These are phyloP conservation scores for Nycteola revayana DNA, from an alignment of 2,888 invertebrate genomes.

Conservation along the genomic window DNA sequence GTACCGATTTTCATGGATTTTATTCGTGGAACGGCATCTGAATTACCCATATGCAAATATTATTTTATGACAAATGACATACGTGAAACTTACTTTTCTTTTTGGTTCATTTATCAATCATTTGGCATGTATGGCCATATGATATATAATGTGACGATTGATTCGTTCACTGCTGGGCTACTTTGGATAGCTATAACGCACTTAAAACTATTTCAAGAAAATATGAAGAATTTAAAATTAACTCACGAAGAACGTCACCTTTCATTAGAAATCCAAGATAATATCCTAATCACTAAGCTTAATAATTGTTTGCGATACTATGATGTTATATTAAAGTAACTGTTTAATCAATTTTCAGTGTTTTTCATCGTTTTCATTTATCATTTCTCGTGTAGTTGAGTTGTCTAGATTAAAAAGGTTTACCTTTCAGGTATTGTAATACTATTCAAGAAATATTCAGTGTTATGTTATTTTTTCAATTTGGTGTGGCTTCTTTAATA, in stretches of 20 bases:
- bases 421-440: conserved; percentile 55
- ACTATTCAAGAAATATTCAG: conserved; percentile 47
- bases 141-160: conserved; percentile 57
- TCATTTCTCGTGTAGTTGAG: no score
- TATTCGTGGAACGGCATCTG: conserved; percentile 37
- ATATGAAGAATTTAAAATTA: conserved; percentile 43
- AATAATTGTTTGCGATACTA: conserved; percentile 48
- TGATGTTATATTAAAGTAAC: conserved; percentile 50
- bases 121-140: conserved; percentile 60
- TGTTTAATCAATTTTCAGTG: no score
- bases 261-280: conserved; percentile 15
- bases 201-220: conserved; percentile 47
- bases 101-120: conserved; percentile 55
- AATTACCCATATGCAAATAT: conserved; percentile 62
- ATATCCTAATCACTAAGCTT: conserved; percentile 26
- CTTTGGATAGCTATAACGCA: conserved; percentile 50
- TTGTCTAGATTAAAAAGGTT: no score
- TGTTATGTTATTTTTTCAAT: conserved; percentile 54
- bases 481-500: conserved; percentile 49
- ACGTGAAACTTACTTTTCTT: conserved; percentile 43
- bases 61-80: conserved; percentile 55
- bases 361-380: no score
- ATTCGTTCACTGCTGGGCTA: conserved; percentile 56
- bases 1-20: conserved; percentile 43
- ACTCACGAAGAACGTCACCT: conserved; percentile 19